phyloP scores from a whole-genome alignment of 2,113 vertebrate species.

The Hiodon alosoides region DNA sequence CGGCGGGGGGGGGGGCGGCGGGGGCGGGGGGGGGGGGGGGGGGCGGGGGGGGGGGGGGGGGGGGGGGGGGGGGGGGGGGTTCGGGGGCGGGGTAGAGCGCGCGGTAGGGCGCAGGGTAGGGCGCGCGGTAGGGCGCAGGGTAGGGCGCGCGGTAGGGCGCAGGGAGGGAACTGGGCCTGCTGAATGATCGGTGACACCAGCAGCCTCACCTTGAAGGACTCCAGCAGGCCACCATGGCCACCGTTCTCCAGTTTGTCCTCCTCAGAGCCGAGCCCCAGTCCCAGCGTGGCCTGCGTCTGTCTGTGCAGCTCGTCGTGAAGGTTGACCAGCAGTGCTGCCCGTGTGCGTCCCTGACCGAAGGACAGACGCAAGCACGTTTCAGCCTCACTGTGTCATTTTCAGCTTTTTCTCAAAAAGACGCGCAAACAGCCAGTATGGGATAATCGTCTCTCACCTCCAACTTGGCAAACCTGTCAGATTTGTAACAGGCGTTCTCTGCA shows the following conservation, averaged over 20 bases:
- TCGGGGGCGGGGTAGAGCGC: too few species aligned
- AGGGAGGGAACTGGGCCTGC: too few species aligned
- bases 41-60: too few species aligned
- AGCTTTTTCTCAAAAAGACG: slow-evolving; percentile 12
- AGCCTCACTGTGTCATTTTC: background rate
- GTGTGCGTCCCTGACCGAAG: slow-evolving; percentile 74
- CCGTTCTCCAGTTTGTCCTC: slow-evolving; percentile 90
- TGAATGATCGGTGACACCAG: background rate
- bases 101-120: too few species aligned
- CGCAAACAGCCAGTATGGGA: slow-evolving; percentile 3
- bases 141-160: too few species aligned
- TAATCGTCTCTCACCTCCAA: slow-evolving; percentile 74
- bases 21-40: too few species aligned
- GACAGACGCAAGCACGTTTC: slow-evolving; percentile 4
- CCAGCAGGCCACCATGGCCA: slow-evolving; percentile 83
- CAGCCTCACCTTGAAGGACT: slow-evolving; percentile 84
- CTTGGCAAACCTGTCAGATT: slow-evolving; percentile 88
- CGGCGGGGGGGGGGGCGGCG: too few species aligned
- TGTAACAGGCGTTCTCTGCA: slow-evolving; percentile 85
- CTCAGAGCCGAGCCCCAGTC: slow-evolving; percentile 62
- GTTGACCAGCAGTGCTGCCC: slow-evolving; percentile 79
- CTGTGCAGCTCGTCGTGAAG: slow-evolving; percentile 82
- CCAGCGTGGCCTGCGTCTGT: slow-evolving; percentile 77
- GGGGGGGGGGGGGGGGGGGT: too few species aligned
- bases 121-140: too few species aligned